Conservation (phyloP, 2,797 vertebrate genomes). For the Zenarchopterus dispar region DNA sequence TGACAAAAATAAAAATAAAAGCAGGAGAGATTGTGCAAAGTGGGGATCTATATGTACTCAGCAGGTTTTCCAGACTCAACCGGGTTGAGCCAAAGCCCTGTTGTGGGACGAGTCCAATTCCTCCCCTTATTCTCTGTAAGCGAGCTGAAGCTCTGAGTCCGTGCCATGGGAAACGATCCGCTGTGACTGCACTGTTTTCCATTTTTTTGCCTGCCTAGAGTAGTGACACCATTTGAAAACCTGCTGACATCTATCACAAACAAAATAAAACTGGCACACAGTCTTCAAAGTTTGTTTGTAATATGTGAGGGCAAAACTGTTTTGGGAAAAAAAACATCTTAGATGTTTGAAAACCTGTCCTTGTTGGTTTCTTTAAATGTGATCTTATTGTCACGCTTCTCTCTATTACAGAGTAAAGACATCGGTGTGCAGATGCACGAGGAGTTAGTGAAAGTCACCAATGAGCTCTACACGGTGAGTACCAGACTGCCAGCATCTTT, state of each 20-base stretch:
- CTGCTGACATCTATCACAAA: constrained; percentile 44
- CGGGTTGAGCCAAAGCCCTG: constrained; percentile 43
- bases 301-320: neutral
- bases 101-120: constrained; percentile 63
- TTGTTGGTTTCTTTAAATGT: constrained; percentile 2
- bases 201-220: constrained; percentile 64
- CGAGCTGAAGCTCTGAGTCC: constrained; percentile 53
- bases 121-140: constrained; percentile 63
- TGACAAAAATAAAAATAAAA: constrained; percentile 21
- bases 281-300: constrained; percentile 17
- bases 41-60: constrained; percentile 29
- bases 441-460: constrained; percentile 94
- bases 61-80: constrained; percentile 53
- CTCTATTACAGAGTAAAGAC: constrained; percentile 90
- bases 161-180: constrained; percentile 59
- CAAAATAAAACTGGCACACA: constrained; percentile 28
- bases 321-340: constrained; percentile 8
- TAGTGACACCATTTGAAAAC: constrained; percentile 57
- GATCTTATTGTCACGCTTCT: constrained; percentile 9
- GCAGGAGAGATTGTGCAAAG: constrained; percentile 35
- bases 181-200: constrained; percentile 62
- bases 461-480: constrained; percentile 96
- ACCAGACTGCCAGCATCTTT: neutral
- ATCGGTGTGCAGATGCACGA: constrained; percentile 96
- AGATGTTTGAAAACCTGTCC: neutral